phyloP scores from a whole-genome alignment of 2,113 vertebrate species.

The Lycaon pictus region DNA sequence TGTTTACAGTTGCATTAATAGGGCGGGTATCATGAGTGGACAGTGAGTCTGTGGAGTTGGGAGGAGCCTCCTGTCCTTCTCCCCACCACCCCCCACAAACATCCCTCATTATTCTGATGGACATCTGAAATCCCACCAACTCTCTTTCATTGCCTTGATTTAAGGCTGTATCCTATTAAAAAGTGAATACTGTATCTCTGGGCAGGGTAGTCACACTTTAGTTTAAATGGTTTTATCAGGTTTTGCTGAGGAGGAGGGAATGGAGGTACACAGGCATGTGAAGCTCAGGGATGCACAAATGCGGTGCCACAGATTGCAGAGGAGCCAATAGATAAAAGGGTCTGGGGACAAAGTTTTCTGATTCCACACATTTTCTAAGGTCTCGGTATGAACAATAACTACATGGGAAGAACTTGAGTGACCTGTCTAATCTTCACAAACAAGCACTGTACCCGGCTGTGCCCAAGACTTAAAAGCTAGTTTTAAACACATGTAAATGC shows the following conservation, averaged over 20 bases:
- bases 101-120: background rate
- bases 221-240: background rate
- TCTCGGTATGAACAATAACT: background rate
- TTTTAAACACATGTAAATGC: background rate
- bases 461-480: background rate
- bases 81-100: too few species aligned
- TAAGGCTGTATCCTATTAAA: background rate
- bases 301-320: background rate
- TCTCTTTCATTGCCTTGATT: background rate
- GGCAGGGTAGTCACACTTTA: background rate
- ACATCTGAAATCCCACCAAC: background rate
- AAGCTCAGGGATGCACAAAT: background rate
- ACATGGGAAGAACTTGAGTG: background rate
- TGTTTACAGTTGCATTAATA: background rate
- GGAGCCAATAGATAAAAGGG: background rate
- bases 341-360: background rate
- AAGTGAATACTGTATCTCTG: background rate
- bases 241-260: background rate
- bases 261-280: background rate
- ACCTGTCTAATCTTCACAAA: background rate
- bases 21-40: background rate
- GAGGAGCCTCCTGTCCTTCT: background rate
- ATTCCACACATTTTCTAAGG: background rate
- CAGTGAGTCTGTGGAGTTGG: background rate
- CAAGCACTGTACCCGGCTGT: background rate